These are phyloP conservation scores for Oryzias celebensis DNA, from an alignment of 2,113 vertebrate genomes.

Conservation along the genomic window DNA sequence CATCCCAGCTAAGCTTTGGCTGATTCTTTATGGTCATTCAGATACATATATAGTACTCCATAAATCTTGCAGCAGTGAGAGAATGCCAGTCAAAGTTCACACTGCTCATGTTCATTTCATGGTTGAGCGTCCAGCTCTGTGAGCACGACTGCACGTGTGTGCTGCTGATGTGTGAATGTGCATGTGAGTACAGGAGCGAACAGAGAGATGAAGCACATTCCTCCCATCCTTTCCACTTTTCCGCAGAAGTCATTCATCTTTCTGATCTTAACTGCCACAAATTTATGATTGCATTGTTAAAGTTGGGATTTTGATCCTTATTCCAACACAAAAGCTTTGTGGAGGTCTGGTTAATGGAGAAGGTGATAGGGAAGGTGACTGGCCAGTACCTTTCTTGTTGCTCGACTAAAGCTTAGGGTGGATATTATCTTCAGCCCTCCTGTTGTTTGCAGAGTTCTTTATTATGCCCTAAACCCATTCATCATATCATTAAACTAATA, in stretches of 20 bases:
- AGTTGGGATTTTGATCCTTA: slow-evolving; percentile 52
- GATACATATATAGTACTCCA: slow-evolving; percentile 61
- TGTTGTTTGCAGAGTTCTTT: not conserved
- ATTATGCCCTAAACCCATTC: no score
- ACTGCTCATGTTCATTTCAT: slow-evolving; percentile 76
- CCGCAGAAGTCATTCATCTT: slow-evolving; percentile 61
- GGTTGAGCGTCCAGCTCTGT: slow-evolving; percentile 65
- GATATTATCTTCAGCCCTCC: slow-evolving; percentile 3
- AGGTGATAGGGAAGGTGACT: slow-evolving; percentile 58
- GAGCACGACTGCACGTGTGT: slow-evolving; percentile 52
- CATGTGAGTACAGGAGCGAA: slow-evolving; percentile 55
- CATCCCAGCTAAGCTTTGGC: slow-evolving; percentile 45
- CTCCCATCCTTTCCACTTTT: slow-evolving; percentile 61
- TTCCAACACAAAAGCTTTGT: slow-evolving; percentile 23
- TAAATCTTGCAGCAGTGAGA: slow-evolving; percentile 62
- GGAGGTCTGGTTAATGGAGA: slow-evolving; percentile 53
- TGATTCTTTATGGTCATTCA: slow-evolving; percentile 63
- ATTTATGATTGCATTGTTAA: slow-evolving; percentile 70
- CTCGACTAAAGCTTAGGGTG: slow-evolving; percentile 14
- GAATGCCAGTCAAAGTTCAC: slow-evolving; percentile 77
- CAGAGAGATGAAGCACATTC: slow-evolving; percentile 55
- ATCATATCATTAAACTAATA: no score
- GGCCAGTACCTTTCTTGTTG: slow-evolving; percentile 21
- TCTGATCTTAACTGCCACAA: slow-evolving; percentile 67
- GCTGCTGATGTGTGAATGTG: slow-evolving; percentile 61